phyloP scores from a whole-genome alignment of 2,888 invertebrate genomes.

The Liopterus haemorrhoidalis region DNA sequence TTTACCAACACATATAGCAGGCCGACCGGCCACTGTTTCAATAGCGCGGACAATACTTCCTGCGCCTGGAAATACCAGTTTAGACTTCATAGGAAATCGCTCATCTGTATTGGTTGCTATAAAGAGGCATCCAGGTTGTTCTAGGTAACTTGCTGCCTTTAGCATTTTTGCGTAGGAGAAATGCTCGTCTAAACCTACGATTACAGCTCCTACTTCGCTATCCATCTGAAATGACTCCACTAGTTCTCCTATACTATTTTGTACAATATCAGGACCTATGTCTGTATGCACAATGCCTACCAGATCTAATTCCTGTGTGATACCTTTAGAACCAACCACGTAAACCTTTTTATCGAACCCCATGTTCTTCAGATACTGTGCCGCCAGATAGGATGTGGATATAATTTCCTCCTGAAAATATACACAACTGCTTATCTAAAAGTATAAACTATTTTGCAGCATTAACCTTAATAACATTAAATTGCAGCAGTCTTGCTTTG shows the following conservation, averaged over 20 bases:
- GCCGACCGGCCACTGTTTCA: constrained; percentile 73
- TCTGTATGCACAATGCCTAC: constrained; percentile 70
- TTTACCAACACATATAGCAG: constrained; percentile 82
- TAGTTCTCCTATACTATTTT: constrained; percentile 48
- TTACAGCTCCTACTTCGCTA: constrained; percentile 82
- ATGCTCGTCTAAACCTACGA: constrained; percentile 91
- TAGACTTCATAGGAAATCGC: constrained; percentile 60
- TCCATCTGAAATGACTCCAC: constrained; percentile 59
- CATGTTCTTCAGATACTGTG: constrained; percentile 67
- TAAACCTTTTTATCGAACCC: constrained; percentile 76
- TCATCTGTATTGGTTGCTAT: constrained; percentile 93
- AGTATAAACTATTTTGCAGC: too few relatives aligned
- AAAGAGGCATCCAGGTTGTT: constrained; percentile 71
- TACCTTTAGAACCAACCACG: constrained; percentile 73
- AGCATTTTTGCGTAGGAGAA: constrained; percentile 86
- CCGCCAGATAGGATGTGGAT: constrained; percentile 72
- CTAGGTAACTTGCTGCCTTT: constrained; percentile 85
- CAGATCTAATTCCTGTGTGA: constrained; percentile 75
- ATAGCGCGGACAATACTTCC: constrained; percentile 83
- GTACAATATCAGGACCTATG: constrained; percentile 67
- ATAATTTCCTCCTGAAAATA: constrained; percentile 70
- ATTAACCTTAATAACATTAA: constrained; percentile 53
- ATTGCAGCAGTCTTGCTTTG: constrained; percentile 69
- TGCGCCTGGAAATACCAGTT: constrained; percentile 63
- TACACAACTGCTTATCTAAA: background rate